Evolutionary conservation across 2,888 invertebrate species (phyloP), one percentile per base, ranked within the genome.

Genomic region (Keiferia lycopersicella): DNA sequence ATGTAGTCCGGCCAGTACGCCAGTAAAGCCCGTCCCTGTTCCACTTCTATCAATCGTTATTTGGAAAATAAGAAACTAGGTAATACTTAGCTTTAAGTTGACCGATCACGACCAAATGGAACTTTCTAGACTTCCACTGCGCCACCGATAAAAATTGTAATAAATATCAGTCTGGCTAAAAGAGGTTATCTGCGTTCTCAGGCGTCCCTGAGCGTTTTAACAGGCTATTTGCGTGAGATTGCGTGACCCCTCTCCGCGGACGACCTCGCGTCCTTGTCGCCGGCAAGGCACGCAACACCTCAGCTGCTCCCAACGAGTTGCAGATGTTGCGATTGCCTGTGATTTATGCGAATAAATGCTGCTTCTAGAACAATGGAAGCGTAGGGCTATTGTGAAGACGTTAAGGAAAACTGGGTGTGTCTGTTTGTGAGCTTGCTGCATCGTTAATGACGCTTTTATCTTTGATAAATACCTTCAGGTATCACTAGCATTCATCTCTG

Each of bases 281-380:
- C n/a, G n/a, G 56, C 56, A 34, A 7, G n/a, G 26, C 53, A 53
- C 53, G 56, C 56, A 26, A 56, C 34, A 30, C 56, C 56, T 56
- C 56, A 34, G 34, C 56, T 56, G 56, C 34, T 30, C 34, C 34
- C 30, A n/a, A 30, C 56, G 16, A 34, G 16, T 34, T 18, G 30
- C 56, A 34, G 56, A 56, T 56, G 26, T 7, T 26, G n/a, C 14
- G 53, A 53, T 53, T 53, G n/a, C 56, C 18, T 20, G 20, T 20
- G 18, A 50, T 50, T 50, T 50, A 50, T 50, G 20, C 1, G 50
- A n/a, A 14, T n/a, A 20, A 20, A 34, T 34, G 4, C 34, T 50
- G 50, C 0, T 51, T 12, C 3, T 22, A 20, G 51, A 51, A 51
- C 45, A 45, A 41, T 41, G 41, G n/a, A 16, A n/a, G 41, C 14